Evolutionary conservation across 2,113 vertebrate genomes (phyloP).

Genomic region (Oreotragus oreotragus): DNA sequence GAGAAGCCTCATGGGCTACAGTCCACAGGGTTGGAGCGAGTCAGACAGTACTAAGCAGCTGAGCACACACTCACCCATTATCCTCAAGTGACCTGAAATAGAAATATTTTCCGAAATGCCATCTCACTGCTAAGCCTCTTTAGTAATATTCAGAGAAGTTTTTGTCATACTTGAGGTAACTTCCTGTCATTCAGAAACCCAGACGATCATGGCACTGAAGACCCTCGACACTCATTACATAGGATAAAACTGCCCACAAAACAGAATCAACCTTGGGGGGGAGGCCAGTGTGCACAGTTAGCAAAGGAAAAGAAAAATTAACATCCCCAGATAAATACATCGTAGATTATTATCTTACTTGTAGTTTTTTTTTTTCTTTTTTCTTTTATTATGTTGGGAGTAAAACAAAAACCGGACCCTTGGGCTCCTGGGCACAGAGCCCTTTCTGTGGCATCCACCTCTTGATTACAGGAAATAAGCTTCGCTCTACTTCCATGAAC

Average conservation of each 20-base stretch:
- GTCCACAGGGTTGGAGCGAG: not conserved
- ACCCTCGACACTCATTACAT: not conserved
- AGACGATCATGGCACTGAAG: not conserved
- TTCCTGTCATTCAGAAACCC: not conserved
- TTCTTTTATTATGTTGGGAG: not conserved
- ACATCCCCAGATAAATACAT: not conserved
- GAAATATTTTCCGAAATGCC: not conserved
- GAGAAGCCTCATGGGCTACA: not conserved
- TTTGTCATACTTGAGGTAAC: not conserved
- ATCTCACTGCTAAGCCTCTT: not conserved
- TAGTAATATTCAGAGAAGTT: not conserved
- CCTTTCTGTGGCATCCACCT: not conserved
- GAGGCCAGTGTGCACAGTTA: not conserved
- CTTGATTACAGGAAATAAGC: not conserved
- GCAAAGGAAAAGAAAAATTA: not conserved
- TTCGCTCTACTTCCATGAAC: not conserved
- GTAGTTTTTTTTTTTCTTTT: too few species aligned
- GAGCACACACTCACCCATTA: not conserved
- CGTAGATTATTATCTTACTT: not conserved
- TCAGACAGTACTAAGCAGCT: fast-evolving
- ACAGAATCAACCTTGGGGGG: not conserved
- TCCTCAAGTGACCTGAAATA: not conserved
- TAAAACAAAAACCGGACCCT: not conserved
- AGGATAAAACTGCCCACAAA: not conserved
- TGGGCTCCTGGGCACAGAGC: not conserved